Percentiles rank a stretch among this genome's conserved stretches.
Evolutionary conservation across 2,113 vertebrate genomes (phyloP).

Genomic region (Lepus americanus): DNA sequence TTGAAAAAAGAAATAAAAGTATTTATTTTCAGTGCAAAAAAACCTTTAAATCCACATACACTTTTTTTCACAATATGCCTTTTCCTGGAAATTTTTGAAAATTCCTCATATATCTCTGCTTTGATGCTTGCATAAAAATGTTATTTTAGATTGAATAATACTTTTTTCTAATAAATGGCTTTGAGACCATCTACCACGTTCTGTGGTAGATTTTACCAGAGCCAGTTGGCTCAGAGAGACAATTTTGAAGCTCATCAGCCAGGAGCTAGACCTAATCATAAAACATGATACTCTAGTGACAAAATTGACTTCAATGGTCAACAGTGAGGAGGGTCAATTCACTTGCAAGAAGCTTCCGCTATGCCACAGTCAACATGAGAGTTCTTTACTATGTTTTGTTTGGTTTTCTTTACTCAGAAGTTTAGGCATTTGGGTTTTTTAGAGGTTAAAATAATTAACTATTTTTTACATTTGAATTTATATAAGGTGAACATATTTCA

Average conservation of each 20-base stretch:
- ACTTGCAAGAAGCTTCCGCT: neutral
- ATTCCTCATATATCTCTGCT: neutral
- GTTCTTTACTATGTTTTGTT: too few species aligned
- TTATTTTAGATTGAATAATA: neutral
- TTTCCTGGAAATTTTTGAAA: too few species aligned
- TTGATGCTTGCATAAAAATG: neutral
- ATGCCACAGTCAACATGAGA: neutral
- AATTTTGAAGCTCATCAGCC: neutral
- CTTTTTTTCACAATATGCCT: too few species aligned
- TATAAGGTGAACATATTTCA: too few species aligned
- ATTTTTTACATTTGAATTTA: too few species aligned
- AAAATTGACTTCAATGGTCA: neutral
- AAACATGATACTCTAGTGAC: rapidly evolving
- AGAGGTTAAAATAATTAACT: too few species aligned
- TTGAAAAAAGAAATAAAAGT: too few species aligned
- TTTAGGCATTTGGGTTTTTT: too few species aligned
- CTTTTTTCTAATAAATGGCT: neutral
- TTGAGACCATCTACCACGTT: neutral
- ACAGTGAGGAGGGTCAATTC: neutral
- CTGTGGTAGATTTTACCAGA: neutral
- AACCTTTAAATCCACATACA: too few species aligned
- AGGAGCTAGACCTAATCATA: neutral
- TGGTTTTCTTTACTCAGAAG: too few species aligned
- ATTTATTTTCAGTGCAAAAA: too few species aligned
- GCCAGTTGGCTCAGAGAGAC: neutral